These are phyloP conservation scores for Tyrophagus putrescentiae DNA, from an alignment of 1,140 invertebrate genomes.

Conservation along the genomic window DNA sequence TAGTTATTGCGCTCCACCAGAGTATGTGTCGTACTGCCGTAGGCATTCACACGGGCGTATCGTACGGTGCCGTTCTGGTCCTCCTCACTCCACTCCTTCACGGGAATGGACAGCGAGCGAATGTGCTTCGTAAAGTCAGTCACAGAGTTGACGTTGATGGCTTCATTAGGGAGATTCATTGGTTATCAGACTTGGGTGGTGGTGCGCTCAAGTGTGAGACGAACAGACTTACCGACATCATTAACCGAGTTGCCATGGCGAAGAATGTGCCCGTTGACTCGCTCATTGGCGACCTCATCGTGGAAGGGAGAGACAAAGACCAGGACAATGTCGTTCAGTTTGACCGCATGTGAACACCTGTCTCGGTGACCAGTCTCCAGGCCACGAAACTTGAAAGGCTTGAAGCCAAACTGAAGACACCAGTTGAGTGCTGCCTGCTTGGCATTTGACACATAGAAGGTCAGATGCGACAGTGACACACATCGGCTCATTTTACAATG, in stretches of 20 bases:
- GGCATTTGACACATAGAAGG: constrained; percentile 93
- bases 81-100: constrained; percentile 17
- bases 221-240: constrained; percentile 64
- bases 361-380: constrained; percentile 84
- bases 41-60: constrained; percentile 81
- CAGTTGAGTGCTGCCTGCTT: constrained; percentile 92
- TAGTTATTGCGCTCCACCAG: constrained; percentile 77
- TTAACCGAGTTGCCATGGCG: constrained; percentile 92
- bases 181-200: constrained; percentile 60
- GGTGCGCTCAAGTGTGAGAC: constrained; percentile 89
- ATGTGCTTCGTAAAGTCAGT: neutral
- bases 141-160: constrained; percentile 11
- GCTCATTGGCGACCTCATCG: constrained; percentile 51
- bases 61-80: constrained; percentile 39
- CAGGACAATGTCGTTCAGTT: constrained; percentile 83
- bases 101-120: neutral
- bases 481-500: constrained; percentile 15
- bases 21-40: constrained; percentile 91
- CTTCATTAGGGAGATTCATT: neutral
- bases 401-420: constrained; percentile 76
- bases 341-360: constrained; percentile 71
- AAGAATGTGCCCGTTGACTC: constrained; percentile 55
- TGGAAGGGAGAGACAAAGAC: constrained; percentile 61
- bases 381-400: constrained; percentile 77
- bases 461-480: constrained; percentile 46